Evolutionary conservation across 2,888 invertebrate species (phyloP), one percentile per base, ranked within the genome.

Genomic region (Chymomyza procnemis): DNA sequence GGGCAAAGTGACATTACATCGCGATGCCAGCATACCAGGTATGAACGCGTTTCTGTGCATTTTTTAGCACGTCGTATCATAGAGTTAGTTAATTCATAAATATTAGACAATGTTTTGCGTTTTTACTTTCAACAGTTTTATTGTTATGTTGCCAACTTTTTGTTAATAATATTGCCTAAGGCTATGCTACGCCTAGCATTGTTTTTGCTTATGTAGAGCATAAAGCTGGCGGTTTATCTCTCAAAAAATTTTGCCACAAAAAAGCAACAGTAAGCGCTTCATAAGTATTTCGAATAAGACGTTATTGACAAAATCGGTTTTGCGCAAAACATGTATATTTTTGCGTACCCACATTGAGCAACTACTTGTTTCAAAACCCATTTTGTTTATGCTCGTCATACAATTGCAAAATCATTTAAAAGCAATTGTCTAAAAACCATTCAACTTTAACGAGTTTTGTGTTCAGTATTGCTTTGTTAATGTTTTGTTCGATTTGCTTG

Each of bases 1-100:
- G 91, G 96, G 96, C 79, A 95, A 95, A 91, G 95, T 98, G 61
- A 96, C 96, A 85, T 92, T 97, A 78, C 96, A 95, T 81, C 95
- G 96, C 90, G 98, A 98, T 90, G 94, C 96, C 69, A 96, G 97
- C 90, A 91, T 91, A 81, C 89, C 91, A 89, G 91, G 91, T 91
- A 89, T 75, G 85, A 69, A 30, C n/a, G n/a, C n/a, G n/a, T n/a
- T n/a, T n/a, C n/a, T 19, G 8, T 50, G 50, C 6, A 18, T 50
- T 1, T 5, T 41, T n/a, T 54, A 63, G 56, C 16, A 26, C 26
- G 26, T 26, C 26, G 61, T 67, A 58, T 54, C n/a, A 41, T 62
- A 56, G 68, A 62, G 63, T 57, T 76, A 74, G 71, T 72, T 74
- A 65, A 69, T 75, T 77, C 55, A 73, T 78, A 77, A 82, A 77